Evolutionary conservation across 1,140 invertebrate genomes (phyloP), one percentile per base, ranked within the genome.

Genomic region (Macrotrachela quadricornifera): DNA sequence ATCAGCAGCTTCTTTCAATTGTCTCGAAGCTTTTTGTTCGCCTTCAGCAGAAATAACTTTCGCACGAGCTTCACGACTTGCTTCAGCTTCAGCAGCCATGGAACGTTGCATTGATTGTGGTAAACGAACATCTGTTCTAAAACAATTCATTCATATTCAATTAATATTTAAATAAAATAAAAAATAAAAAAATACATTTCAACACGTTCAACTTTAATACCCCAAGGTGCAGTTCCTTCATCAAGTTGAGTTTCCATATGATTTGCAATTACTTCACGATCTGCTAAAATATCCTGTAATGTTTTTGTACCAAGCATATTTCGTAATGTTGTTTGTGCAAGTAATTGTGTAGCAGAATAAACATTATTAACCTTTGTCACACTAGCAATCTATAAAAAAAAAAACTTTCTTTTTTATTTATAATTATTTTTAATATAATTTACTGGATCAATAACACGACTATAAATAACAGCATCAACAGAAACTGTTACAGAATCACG

Each of bases 61-160:
- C 30, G 66, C 66, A 46, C 57, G 55, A 11, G 66, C 66, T 50
- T 68, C 64, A 42, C 66, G 55, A 10, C 58, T 43, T 6, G 65
- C 64, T 57, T 67, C 65, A 10, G 65, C 65, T 53, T 66, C 63
- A 15, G 63, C 64, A 36, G 62, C 63, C 64, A 67, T 66, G 17
- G 64, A 60, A 55, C 60, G 60, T 51, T 64, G 62, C 47, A 64
- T 45, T 51, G 62, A 58, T 37, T 58, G 50, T 9, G 62, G 62
- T 13, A 64, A 49, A 38, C 59, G 54, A 0, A 62, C 57, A 49
- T 64, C 62, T 44, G 43, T 58, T 36, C 53, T 54, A 49, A 36
- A 40, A 1, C 39, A 46, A 39, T 55, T 62, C 62, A 16, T 17
- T 40, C 4, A 11, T 14, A 2, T 14, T 47, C 12, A 40, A 39